A percentile compares a stretch with the other conserved stretches of the same genome.
phyloP scores from a whole-genome alignment of 2,888 invertebrate genomes.

The Ennomos erosarius region DNA sequence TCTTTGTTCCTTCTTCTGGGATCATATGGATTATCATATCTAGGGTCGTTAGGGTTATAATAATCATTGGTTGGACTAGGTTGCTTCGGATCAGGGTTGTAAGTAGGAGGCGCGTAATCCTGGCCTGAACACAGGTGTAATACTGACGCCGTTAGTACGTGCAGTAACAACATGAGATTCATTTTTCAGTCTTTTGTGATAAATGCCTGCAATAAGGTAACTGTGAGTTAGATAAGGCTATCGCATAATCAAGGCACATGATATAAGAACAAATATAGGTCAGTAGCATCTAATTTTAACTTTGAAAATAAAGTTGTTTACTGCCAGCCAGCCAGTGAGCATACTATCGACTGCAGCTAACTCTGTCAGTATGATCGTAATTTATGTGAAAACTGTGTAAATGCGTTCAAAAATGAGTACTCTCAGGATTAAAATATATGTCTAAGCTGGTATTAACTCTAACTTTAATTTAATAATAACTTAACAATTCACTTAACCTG shows the following conservation, averaged over 20 bases:
- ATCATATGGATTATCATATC: constrained; percentile 74
- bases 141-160: constrained; percentile 53
- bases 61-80: constrained; percentile 73
- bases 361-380: constrained; percentile 8
- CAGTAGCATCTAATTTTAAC: constrained; percentile 40
- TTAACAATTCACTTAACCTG: constrained; percentile 71
- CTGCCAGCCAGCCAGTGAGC: constrained; percentile 6
- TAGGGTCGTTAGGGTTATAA: constrained; percentile 54
- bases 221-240: constrained; percentile 6
- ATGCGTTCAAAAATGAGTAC: background rate
- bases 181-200: constrained; percentile 70
- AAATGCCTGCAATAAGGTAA: constrained; percentile 57
- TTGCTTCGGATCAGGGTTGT: constrained; percentile 63
- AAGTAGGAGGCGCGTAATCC: constrained; percentile 70
- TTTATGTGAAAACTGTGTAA: background rate
- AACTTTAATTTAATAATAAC: constrained; percentile 78
- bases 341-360: constrained; percentile 16
- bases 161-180: constrained; percentile 67
- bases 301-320: constrained; percentile 21
- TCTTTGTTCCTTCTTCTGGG: constrained; percentile 53
- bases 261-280: constrained; percentile 29
- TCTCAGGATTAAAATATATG: constrained; percentile 2
- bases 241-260: constrained; percentile 5
- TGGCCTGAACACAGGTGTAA: constrained; percentile 62
- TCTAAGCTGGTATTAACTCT: constrained; percentile 37